These are phyloP conservation scores for Zygogramma bicolorata DNA, from an alignment of 2,888 invertebrate species.

Conservation along the genomic window DNA sequence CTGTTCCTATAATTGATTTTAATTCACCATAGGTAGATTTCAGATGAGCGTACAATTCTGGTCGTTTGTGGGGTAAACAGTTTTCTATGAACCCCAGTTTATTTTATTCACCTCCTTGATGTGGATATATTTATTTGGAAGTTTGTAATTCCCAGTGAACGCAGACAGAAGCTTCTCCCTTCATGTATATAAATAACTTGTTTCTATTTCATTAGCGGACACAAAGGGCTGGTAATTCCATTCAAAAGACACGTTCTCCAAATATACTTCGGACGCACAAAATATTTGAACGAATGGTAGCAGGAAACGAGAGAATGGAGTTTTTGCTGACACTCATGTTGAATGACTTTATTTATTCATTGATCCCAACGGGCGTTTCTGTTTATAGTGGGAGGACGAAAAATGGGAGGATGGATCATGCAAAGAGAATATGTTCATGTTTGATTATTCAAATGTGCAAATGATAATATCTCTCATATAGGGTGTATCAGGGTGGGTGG, in stretches of 20 bases:
- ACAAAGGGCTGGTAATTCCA: slow-evolving; percentile 4
- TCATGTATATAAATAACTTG: slow-evolving; percentile 5
- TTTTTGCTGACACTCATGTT: neutral
- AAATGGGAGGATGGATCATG: no score
- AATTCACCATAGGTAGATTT: no score
- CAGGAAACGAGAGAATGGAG: neutral
- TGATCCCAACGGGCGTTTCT: no score
- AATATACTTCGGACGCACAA: neutral
- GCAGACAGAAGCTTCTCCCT: neutral
- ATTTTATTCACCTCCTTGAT: no score
- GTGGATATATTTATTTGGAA: neutral
- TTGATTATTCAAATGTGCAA: no score
- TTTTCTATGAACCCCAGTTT: no score
- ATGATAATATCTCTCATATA: no score
- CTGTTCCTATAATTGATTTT: neutral
- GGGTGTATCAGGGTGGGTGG: no score
- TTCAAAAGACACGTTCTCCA: neutral
- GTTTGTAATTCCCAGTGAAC: neutral
- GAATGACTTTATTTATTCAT: no score
- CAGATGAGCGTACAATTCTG: no score
- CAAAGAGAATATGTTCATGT: no score
- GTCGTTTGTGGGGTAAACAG: neutral
- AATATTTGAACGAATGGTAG: neutral
- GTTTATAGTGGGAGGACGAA: no score
- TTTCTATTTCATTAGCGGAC: slow-evolving; percentile 12